Conservation (phyloP, 2,888 invertebrate genomes). For the Drosophila recens region DNA sequence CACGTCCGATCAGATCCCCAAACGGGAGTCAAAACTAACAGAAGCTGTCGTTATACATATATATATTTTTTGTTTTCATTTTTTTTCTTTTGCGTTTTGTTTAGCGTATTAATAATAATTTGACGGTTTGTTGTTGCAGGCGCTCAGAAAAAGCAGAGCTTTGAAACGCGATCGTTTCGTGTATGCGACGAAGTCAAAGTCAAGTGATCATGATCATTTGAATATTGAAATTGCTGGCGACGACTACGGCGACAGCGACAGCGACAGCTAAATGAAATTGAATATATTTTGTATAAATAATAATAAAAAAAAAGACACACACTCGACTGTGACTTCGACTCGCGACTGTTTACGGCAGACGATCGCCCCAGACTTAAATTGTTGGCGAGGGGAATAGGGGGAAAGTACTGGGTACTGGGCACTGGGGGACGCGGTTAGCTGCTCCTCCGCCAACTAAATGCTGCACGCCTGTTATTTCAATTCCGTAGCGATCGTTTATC, state of each 20-base stretch:
- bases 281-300: conserved; percentile 77
- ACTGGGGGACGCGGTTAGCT: conserved; percentile 47
- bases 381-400: neutral
- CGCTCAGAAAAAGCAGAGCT: conserved; percentile 65
- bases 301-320: conserved; percentile 42
- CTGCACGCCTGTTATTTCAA: conserved; percentile 82
- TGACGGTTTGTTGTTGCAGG: conserved; percentile 54
- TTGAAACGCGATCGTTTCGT: conserved; percentile 36
- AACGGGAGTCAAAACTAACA: conserved; percentile 46
- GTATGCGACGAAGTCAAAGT: conserved; percentile 40
- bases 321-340: conserved; percentile 24
- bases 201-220: conserved; percentile 73
- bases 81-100: conserved; percentile 20
- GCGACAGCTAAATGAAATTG: conserved; percentile 65
- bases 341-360: conserved; percentile 59
- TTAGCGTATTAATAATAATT: conserved; percentile 63
- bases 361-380: conserved; percentile 51
- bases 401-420: conserved; percentile 40
- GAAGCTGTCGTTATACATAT: conserved; percentile 14
- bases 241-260: conserved; percentile 25
- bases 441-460: conserved; percentile 57
- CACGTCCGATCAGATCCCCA: conserved; percentile 21
- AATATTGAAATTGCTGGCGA: conserved; percentile 69
- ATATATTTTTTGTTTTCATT: neutral
- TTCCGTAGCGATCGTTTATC: conserved; percentile 82